A percentile compares a stretch with the other conserved stretches of the same genome.
These are phyloP conservation scores for Cathartes aura DNA, from an alignment of 2,113 vertebrate genomes.

Conservation along the genomic window DNA sequence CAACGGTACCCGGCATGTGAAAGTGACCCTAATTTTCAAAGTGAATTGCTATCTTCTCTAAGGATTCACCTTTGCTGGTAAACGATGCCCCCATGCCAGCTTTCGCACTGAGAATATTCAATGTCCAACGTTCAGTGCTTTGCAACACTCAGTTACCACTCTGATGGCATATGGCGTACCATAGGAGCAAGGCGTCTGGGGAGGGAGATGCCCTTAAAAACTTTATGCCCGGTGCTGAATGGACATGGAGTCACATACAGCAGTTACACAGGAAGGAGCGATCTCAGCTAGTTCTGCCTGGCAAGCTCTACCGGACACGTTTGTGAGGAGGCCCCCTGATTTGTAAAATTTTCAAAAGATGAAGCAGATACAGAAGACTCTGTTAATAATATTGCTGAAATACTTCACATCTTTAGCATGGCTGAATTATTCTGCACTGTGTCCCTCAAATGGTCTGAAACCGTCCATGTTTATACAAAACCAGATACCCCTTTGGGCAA, in stretches of 20 bases:
- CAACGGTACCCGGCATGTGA: not conserved
- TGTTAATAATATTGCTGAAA: not conserved
- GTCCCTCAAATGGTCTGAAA: constrained; percentile 43
- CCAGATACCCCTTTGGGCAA: constrained; percentile 46
- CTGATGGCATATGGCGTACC: not conserved
- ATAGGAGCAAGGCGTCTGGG: not conserved
- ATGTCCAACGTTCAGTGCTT: not conserved
- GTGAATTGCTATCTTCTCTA: not conserved
- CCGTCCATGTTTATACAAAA: constrained; percentile 49
- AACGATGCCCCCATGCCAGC: not conserved
- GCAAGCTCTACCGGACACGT: not conserved
- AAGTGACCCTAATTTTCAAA: not conserved
- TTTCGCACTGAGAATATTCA: not conserved
- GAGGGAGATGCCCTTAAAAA: not conserved
- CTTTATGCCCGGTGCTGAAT: not conserved
- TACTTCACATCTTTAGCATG: not conserved
- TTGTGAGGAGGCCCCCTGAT: not conserved
- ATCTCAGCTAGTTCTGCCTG: not conserved
- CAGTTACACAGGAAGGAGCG: not conserved
- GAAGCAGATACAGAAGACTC: not conserved
- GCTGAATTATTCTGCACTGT: not conserved
- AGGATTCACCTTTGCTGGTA: not conserved
- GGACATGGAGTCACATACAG: not conserved
- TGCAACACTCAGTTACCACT: not conserved
- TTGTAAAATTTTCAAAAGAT: not conserved